phyloP scores from a whole-genome alignment of 2,888 invertebrate genomes.

The Acanthococcus lagerstroemiae region DNA sequence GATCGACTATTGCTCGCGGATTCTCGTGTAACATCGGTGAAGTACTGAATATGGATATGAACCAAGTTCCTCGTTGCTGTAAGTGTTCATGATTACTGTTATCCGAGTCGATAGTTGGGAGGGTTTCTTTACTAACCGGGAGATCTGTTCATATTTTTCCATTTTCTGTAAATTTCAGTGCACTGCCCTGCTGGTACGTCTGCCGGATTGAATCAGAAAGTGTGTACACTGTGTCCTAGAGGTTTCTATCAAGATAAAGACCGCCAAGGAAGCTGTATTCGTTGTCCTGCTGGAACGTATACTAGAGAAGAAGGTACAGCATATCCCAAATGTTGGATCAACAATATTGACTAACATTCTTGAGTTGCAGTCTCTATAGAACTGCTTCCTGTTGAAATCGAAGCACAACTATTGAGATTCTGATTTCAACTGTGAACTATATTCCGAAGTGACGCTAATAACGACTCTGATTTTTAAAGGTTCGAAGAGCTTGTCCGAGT shows the following conservation, averaged over 20 bases:
- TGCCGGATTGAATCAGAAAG: constrained; percentile 78
- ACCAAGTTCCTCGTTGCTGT: constrained; percentile 84
- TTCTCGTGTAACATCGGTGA: constrained; percentile 90
- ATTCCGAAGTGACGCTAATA: neutral
- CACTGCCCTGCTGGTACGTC: constrained; percentile 96
- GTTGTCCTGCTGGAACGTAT: constrained; percentile 87
- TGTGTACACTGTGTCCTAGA: constrained; percentile 80
- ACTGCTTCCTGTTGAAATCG: too few relatives aligned
- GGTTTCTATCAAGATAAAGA: constrained; percentile 91
- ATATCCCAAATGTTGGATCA: neutral
- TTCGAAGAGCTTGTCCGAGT: constrained; percentile 73
- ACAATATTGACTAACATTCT: too few relatives aligned
- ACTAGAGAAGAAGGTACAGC: constrained; percentile 64
- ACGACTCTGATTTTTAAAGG: constrained; percentile 40
- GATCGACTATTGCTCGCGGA: constrained; percentile 73
- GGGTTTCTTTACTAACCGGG: too few relatives aligned
- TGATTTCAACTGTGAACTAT: neutral
- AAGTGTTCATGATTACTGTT: constrained; percentile 44
- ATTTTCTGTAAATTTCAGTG: constrained; percentile 50
- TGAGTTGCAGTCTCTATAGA: too few relatives aligned
- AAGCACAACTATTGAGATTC: neutral
- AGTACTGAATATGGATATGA: constrained; percentile 76
- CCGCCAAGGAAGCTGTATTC: constrained; percentile 77
- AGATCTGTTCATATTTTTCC: neutral
- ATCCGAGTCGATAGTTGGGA: neutral